Evolutionary conservation across 2,113 vertebrate species (phyloP).

Genomic region (Motacilla tschutschensis): DNA sequence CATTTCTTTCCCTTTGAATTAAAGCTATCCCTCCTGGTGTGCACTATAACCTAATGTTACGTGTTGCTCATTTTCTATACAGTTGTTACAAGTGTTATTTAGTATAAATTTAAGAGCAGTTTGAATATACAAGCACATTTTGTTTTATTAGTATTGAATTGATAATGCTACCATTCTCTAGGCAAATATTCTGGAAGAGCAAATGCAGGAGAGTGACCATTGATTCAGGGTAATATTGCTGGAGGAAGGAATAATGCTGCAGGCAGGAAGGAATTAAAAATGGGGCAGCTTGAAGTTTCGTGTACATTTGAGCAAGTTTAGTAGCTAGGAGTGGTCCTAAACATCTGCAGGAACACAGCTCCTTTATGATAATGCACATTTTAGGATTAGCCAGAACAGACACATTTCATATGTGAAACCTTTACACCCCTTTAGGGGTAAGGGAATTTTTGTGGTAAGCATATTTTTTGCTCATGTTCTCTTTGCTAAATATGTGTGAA

Average conservation of each 20-base stretch:
- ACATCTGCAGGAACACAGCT: background rate
- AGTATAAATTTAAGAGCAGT: background rate
- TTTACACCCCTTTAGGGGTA: background rate
- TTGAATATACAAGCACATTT: background rate
- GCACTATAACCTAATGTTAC: background rate
- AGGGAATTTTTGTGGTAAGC: background rate
- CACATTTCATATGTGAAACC: background rate
- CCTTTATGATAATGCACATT: background rate
- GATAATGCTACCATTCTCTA: background rate
- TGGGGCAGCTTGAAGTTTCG: background rate
- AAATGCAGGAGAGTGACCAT: background rate
- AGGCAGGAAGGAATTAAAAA: background rate
- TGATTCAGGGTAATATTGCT: background rate
- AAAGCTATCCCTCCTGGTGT: background rate
- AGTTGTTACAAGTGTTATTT: background rate
- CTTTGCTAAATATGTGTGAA: background rate
- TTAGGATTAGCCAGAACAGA: background rate
- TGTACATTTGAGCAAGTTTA: background rate
- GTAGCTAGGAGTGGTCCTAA: background rate
- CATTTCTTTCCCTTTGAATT: background rate
- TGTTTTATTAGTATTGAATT: background rate
- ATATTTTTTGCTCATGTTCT: background rate
- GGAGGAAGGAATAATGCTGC: background rate
- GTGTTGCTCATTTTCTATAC: background rate
- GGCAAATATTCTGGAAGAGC: background rate